Conservation (phyloP, 2,888 invertebrate genomes). For the Pseudococcus viburni region DNA sequence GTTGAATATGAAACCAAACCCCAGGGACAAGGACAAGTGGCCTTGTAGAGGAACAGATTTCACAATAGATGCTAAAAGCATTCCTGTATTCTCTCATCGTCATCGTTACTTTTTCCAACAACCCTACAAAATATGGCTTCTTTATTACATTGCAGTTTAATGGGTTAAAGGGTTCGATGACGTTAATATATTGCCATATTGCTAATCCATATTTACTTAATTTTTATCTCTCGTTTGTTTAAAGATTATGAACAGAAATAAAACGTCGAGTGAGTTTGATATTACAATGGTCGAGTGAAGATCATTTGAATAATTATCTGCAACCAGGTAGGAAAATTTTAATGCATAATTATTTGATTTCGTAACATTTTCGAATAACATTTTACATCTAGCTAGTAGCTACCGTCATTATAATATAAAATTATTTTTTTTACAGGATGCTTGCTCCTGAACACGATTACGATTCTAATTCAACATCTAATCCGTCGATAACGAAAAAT, state of each 20-base stretch:
- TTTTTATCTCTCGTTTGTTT: neutral
- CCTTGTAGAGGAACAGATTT: neutral
- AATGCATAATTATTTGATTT: neutral
- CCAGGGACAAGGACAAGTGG: constrained; percentile 11
- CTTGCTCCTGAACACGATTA: neutral
- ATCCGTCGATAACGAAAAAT: neutral
- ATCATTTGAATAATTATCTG: neutral
- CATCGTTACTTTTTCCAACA: neutral
- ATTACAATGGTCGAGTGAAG: neutral
- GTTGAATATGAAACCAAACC: neutral
- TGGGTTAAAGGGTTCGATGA: constrained; percentile 28
- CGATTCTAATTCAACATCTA: neutral
- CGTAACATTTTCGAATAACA: neutral
- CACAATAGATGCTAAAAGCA: constrained; percentile 19
- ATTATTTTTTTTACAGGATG: too few species aligned
- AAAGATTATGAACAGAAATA: neutral
- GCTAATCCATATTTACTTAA: neutral
- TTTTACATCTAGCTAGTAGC: neutral
- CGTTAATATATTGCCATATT: neutral
- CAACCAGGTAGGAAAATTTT: neutral
- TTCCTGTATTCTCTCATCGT: neutral
- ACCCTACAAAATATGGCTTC: constrained; percentile 6
- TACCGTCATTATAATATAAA: neutral
- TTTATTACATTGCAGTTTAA: neutral
- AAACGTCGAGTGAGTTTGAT: neutral